phyloP scores from a whole-genome alignment of 2,888 invertebrate genomes.

The Stegana nigrithorax region DNA sequence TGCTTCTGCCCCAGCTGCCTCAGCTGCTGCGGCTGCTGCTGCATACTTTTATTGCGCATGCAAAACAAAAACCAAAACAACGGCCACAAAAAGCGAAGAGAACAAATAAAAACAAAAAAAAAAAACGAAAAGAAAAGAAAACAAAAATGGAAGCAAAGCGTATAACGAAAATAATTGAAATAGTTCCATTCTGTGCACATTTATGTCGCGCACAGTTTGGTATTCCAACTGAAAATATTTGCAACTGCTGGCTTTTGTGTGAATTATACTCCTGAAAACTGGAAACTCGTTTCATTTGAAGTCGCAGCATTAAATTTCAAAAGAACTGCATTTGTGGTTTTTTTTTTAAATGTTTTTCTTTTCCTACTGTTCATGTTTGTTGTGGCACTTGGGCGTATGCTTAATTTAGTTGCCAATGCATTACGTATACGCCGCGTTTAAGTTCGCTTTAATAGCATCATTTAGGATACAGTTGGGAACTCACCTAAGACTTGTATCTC shows the following conservation, averaged over 20 bases:
- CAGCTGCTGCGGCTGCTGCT: constrained; percentile 38
- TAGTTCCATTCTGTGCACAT: constrained; percentile 47
- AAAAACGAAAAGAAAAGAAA: too few species aligned
- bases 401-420: constrained; percentile 11
- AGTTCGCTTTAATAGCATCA: background rate
- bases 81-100: too few species aligned
- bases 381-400: background rate
- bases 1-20: background rate
- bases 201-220: background rate
- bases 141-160: too few species aligned
- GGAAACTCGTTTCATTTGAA: too few species aligned
- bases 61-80: background rate
- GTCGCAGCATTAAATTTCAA: background rate
- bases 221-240: background rate
- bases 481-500: constrained; percentile 81
- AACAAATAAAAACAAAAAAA: too few species aligned
- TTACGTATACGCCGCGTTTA: constrained; percentile 35
- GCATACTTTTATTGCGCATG: constrained; percentile 50
- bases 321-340: background rate
- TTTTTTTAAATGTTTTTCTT: background rate
- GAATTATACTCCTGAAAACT: background rate
- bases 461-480: too few species aligned
- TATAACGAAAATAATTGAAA: constrained; percentile 57
- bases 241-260: background rate
- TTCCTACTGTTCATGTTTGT: background rate